Conservation (phyloP, 2,888 invertebrate species). For the Ormia ochracea region DNA sequence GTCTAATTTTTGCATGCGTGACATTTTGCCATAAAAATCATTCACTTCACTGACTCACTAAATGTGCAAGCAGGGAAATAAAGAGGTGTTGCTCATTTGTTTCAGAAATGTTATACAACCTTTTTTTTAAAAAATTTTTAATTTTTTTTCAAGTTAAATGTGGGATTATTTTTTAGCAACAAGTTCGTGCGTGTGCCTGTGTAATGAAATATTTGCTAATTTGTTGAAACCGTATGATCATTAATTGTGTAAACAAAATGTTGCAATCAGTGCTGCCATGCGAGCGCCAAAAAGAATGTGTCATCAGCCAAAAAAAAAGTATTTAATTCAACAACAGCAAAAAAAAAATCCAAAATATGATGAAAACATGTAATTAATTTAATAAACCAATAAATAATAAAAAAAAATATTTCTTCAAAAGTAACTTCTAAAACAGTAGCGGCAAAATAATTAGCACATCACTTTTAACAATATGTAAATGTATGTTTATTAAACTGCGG, state of each 20-base stretch:
- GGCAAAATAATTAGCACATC: not conserved
- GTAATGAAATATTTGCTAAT: constrained; percentile 40
- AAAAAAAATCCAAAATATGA: not conserved
- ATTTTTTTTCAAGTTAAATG: constrained; percentile 7
- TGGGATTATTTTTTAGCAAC: not conserved
- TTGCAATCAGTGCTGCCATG: constrained; percentile 10
- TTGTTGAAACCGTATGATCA: constrained; percentile 29
- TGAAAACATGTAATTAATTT: not conserved
- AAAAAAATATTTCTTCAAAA: not conserved
- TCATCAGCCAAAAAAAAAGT: not conserved
- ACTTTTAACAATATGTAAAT: not conserved
- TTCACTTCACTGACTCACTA: not conserved
- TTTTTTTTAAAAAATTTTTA: not conserved
- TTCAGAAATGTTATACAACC: constrained; percentile 25
- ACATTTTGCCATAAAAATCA: constrained; percentile 48
- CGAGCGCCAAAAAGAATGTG: constrained; percentile 9
- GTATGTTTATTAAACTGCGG: no score
- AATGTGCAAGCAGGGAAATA: not conserved
- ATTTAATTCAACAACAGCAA: no score
- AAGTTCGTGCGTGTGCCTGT: not conserved
- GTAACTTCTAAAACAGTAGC: not conserved
- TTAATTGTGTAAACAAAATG: constrained; percentile 31
- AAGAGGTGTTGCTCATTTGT: constrained; percentile 35
- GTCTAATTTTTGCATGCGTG: constrained; percentile 37
- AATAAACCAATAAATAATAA: not conserved